Evolutionary conservation across 1,140 invertebrate genomes (phyloP), one percentile per base, ranked within the genome.

Genomic region (Augochlora pura): DNA sequence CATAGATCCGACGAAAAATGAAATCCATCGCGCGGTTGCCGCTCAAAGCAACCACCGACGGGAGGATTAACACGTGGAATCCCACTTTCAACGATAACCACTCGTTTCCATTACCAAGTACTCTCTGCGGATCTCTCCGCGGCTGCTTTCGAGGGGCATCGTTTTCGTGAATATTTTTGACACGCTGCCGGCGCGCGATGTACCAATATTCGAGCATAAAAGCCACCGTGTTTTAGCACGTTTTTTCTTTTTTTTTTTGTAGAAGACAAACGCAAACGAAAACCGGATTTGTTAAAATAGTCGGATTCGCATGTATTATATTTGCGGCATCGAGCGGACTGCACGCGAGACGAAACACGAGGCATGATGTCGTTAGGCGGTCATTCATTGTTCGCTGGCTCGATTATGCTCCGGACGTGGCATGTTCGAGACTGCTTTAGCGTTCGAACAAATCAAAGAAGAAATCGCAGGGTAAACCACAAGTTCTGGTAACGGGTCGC

Each of bases 191-290:
- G 7, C 32, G 32, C 32, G 32, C 32, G 32, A 25, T 49, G 27
- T 4, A 49, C 65, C n/a, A 25, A 75, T 72, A 69, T 32, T 39
- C 59, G 38, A 77, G 76, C 54, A 76, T 16, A 62, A 64, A 46
- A 75, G 68, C 60, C 62, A 32, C 70, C 70, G 46, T 42, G 60
- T 86, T 86, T 86, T 86, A 86, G 81, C 85, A 86, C 84, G 60
- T 82, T 63, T 80, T 79, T 65, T 60, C n/a, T n/a, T 49, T 82
- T 63, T 82, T 79, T 62, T 65, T 32, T 32, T 49, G 42, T 1
- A 16, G 16, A 25, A 63, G 57, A 27, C 49, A 9, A 60, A 57
- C 21, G 57, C 52, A 81, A 86, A 86, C 49, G 69, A 23, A 65
- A 70, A 63, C 62, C 27, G n/a, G 42, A 59, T 70, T 77, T 70